phyloP scores from a whole-genome alignment of 2,888 invertebrate species.

The Apomyelois bistriatella region DNA sequence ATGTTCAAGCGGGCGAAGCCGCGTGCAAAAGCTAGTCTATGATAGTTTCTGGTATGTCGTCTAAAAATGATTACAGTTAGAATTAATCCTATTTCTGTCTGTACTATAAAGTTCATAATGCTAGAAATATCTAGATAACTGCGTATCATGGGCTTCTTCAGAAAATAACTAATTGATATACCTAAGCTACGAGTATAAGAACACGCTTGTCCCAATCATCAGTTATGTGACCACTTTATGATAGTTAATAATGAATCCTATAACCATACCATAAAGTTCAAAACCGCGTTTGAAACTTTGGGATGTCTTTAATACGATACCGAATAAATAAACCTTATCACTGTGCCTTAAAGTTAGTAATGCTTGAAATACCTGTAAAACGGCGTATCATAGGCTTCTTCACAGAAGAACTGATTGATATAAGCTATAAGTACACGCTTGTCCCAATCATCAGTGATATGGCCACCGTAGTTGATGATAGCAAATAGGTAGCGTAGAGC shows the following conservation, averaged over 20 bases:
- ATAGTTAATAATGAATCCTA: conserved; percentile 94
- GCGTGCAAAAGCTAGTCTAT: no score
- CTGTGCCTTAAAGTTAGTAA: no score
- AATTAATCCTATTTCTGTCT: no score
- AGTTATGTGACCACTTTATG: conserved; percentile 92
- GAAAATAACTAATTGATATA: conserved; percentile 90
- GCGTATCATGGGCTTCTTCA: conserved; percentile 82
- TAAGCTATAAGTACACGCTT: conserved; percentile 88
- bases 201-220: conserved; percentile 87
- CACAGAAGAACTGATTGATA: conserved; percentile 90
- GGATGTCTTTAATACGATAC: no score
- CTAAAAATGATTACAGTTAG: no score
- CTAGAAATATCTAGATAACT: conserved; percentile 80
- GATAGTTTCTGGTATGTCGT: no score
- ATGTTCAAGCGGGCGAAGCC: no score
- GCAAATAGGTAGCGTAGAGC: conserved; percentile 93
- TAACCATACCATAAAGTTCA: no score
- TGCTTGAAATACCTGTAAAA: conserved; percentile 78
- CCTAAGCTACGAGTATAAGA: conserved; percentile 89
- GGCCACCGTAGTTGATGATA: conserved; percentile 94
- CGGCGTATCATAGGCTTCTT: conserved; percentile 82
- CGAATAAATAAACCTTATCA: no score
- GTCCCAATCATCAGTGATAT: conserved; percentile 88
- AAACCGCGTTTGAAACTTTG: no score
- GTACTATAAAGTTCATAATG: no score